Base-by-base conservation (phyloP, 2,888 invertebrate genomes). In the Lithophane leautieri region DNA sequence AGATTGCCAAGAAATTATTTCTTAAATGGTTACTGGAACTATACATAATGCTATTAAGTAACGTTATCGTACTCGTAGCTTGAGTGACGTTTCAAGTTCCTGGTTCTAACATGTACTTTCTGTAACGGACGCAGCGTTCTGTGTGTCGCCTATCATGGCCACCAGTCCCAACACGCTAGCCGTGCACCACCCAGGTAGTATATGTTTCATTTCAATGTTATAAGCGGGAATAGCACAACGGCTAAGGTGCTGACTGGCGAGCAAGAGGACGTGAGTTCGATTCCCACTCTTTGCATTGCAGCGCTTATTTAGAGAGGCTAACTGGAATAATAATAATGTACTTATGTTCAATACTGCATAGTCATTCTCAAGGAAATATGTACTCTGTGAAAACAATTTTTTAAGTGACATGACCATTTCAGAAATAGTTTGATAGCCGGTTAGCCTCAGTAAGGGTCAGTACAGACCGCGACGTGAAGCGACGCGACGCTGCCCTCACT, bases 91-190 rank as follows among this genome's bases (percentile, higher is more conserved):
- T 34, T 34, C 34, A 34, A 34, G 34, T 34, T 34, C 34, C 6
- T 34, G 4, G 52, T 75, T 72, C 65, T 83, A 77, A 81, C 77
- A 28, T 78, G 22, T 78, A 25, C 54, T 74, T 85, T 87, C 74
- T 65, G 65, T 44, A 67, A 78, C 77, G 97, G 97, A 97, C 97
- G 97, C 97, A 98, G 98, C 98, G 56, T 97, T 97, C 95, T 97
- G 97, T 93, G 97, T 97, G 90, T 97, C 98, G 79, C 97, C 98
- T 78, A 97, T 97, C 90, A 94, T 95, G 97, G 96, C 97, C 76
- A 97, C 97, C 88, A 97, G 97, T 90, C 97, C 97, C 75, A 97
- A 97, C 94, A 97, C 97, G 81, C 95, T 98, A 88, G 94, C 97
- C 79, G 97, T 97, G 83, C 97, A 97, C 82, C 97, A 97, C 90